A percentile compares a stretch with the other conserved stretches of the same genome.
phyloP scores from a whole-genome alignment of 2,888 invertebrate genomes.

The Catocala sponsa region DNA sequence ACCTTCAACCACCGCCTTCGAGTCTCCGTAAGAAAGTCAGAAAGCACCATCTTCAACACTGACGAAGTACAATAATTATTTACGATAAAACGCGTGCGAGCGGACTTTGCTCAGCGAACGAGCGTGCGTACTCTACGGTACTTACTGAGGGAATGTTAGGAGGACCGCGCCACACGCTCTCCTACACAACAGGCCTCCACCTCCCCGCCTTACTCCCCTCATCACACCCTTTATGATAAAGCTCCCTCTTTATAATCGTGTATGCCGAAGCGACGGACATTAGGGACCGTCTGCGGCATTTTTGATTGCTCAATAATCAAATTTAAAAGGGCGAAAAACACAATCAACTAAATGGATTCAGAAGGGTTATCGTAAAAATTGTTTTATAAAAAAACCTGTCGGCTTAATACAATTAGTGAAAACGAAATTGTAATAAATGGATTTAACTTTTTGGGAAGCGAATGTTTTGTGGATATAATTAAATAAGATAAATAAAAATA shows the following conservation, averaged over 20 bases:
- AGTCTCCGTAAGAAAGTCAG: conserved; percentile 82
- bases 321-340: conserved; percentile 50
- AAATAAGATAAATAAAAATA: background rate
- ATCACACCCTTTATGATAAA: conserved; percentile 15
- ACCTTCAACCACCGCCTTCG: conserved; percentile 83
- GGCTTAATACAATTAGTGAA: conserved; percentile 36
- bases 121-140: conserved; percentile 54
- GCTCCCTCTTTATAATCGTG: conserved; percentile 8
- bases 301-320: conserved; percentile 54
- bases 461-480: background rate
- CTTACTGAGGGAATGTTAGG: conserved; percentile 65
- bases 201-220: conserved; percentile 31
- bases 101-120: conserved; percentile 30
- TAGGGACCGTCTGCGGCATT: conserved; percentile 34
- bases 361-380: conserved; percentile 35
- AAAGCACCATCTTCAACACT: conserved; percentile 72
- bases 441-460: background rate
- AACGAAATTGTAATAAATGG: conserved; percentile 16
- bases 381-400: conserved; percentile 18
- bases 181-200: conserved; percentile 38
- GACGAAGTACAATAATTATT: conserved; percentile 25
- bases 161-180: conserved; percentile 47
- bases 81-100: conserved; percentile 42
- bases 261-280: conserved; percentile 11
- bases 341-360: conserved; percentile 46